Evolutionary conservation across 1,140 invertebrate species (phyloP).

Genomic region (Wiebesia pumilae): DNA sequence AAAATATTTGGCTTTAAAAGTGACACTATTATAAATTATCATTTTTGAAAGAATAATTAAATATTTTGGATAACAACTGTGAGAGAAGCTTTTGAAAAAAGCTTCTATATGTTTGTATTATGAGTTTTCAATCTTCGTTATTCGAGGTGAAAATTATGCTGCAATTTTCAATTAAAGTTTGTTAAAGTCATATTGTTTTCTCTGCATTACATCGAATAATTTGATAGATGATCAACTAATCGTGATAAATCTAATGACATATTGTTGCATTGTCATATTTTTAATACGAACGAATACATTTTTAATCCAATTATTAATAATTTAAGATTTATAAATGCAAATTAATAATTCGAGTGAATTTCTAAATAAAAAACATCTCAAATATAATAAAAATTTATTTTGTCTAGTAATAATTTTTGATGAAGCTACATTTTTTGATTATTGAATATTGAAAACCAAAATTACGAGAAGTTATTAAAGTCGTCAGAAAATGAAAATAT

Average conservation of each 20-base stretch:
- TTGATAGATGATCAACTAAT: slow-evolving; percentile 39
- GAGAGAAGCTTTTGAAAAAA: neutral
- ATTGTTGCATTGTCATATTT: neutral
- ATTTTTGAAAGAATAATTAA: neutral
- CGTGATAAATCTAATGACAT: slow-evolving; percentile 34
- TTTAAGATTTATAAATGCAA: neutral
- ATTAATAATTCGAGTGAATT: neutral
- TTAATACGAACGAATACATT: neutral
- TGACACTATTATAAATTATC: neutral
- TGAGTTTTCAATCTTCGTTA: slow-evolving; percentile 3
- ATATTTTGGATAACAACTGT: neutral
- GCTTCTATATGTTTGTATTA: neutral
- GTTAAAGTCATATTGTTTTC: slow-evolving; percentile 44
- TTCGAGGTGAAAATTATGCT: neutral
- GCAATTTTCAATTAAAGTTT: slow-evolving; percentile 54
- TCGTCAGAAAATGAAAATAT: too few species aligned
- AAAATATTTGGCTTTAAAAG: neutral
- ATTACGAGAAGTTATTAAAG: too few species aligned
- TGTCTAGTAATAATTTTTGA: too few species aligned
- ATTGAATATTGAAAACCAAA: too few species aligned
- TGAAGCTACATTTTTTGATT: too few species aligned
- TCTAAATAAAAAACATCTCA: neutral
- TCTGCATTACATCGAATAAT: slow-evolving; percentile 3
- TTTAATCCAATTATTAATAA: neutral
- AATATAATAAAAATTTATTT: too few species aligned